A percentile compares a stretch with the other conserved stretches of the same genome.
phyloP scores from a whole-genome alignment of 2,888 invertebrate species.

The Drosophila putrida region DNA sequence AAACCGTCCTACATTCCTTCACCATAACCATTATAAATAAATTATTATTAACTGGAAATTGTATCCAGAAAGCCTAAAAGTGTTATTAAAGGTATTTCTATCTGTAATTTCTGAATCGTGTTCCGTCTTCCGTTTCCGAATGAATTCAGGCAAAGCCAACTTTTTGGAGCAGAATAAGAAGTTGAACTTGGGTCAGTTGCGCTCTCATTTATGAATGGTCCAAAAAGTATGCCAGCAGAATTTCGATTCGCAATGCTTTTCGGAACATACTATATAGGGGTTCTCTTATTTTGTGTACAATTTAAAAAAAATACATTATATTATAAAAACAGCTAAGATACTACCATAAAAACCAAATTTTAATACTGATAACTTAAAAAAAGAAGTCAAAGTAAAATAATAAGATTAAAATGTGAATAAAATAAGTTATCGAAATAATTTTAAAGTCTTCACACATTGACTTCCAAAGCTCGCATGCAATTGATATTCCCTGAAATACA shows the following conservation, averaged over 20 bases:
- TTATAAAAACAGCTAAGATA: too few relatives aligned
- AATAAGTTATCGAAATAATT: background rate
- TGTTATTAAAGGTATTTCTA: background rate
- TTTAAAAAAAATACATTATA: background rate
- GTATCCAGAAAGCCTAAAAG: background rate
- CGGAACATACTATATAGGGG: background rate
- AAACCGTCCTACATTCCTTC: constrained; percentile 25
- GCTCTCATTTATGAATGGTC: background rate
- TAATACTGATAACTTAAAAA: too few relatives aligned
- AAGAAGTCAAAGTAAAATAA: too few relatives aligned
- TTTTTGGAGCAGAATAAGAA: constrained; percentile 5
- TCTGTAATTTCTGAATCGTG: background rate
- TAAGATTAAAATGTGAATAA: background rate
- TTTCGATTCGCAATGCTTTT: background rate
- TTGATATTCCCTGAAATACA: constrained; percentile 5
- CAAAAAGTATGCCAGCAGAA: constrained; percentile 13
- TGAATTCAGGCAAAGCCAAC: background rate
- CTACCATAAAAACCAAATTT: too few relatives aligned
- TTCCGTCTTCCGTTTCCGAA: constrained; percentile 5
- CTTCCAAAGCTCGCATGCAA: constrained; percentile 36
- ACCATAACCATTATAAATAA: background rate
- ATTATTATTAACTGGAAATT: background rate
- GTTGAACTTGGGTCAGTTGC: background rate
- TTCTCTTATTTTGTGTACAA: background rate
- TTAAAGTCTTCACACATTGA: background rate